A percentile compares a stretch with the other conserved stretches of the same genome.
phyloP scores from a whole-genome alignment of 1,140 invertebrate genomes.

The Drosophila asahinai region DNA sequence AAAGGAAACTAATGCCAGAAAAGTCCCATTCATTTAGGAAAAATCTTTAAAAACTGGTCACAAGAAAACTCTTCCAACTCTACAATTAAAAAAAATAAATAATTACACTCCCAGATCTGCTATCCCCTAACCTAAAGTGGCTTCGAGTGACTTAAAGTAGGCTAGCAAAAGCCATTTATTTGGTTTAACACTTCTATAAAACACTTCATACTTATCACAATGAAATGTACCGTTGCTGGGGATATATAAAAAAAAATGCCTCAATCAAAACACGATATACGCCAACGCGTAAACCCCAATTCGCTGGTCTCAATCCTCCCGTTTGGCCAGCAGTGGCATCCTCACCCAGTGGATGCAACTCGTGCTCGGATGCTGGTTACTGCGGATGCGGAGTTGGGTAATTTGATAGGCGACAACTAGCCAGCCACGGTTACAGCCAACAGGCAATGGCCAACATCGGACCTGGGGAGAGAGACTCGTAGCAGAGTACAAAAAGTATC shows the following conservation, averaged over 20 bases:
- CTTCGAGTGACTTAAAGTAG: background rate
- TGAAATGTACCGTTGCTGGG: constrained; percentile 8
- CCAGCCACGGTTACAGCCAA: constrained; percentile 42
- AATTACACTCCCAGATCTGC: background rate
- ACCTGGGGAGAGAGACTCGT: constrained; percentile 21
- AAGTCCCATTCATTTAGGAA: background rate
- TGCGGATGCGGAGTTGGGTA: constrained; percentile 45
- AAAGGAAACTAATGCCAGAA: no score
- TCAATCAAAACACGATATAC: constrained; percentile 42
- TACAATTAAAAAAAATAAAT: background rate
- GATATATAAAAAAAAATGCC: background rate
- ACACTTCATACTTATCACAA: constrained; percentile 6
- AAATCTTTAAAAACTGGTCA: background rate
- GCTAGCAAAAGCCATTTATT: background rate
- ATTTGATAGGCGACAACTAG: constrained; percentile 79
- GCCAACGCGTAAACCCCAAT: constrained; percentile 51
- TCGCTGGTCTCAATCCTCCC: constrained; percentile 30
- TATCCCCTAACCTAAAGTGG: background rate
- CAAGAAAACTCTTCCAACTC: background rate
- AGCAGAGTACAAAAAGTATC: constrained; percentile 42
- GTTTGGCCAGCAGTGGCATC: constrained; percentile 17
- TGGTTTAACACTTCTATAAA: background rate
- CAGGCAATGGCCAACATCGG: constrained; percentile 24
- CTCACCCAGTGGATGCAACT: constrained; percentile 21
- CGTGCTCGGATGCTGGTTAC: constrained; percentile 9